Evolutionary conservation across 2,113 vertebrate genomes (phyloP), one percentile per base, ranked within the genome.

Genomic region (Muntiacus reevesi): DNA sequence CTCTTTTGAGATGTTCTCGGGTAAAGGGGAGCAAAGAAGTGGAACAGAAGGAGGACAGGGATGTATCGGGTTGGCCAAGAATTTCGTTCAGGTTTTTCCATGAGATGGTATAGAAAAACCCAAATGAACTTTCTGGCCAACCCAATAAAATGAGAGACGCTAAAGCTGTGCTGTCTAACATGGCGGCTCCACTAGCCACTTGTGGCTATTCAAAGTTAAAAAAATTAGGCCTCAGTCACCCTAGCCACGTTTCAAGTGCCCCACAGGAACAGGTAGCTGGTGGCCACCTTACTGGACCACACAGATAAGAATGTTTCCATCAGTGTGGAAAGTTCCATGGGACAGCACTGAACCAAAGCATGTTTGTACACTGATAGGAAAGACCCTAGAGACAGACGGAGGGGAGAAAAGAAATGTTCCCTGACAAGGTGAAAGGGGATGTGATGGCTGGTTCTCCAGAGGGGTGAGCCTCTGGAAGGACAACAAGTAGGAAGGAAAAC

Each of bases 281-380:
- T 40, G 36, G 64, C 45, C 5, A 60, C 81, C 10, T 0, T 5
- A 14, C 6, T 7, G 9, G 52, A 67, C 71, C 30, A 2, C 0
- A 11, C 1, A 12, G 90, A 47, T 28, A 30, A 84, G 62, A 28
- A 33, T 52, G 27, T 14, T 27, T 47, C 81, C 45, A 27, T 33
- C 40, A 10, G 47, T n/a, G 15, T 10, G 17, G 40, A 47, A 86
- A 87, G 82, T 67, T 92, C 89, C 4, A 3, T 0, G 0, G 16
- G 21, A 28, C 76, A 40, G 55, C 47, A 6, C 12, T 11, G 89
- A 47, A 43, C n/a, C 36, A n/a, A 16, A 60, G 11, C 13, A 9
- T 16, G 15, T 7, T 82, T 33, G 43, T 25, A 2, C 1, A 27
- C 30, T 5, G 30, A 76, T 25, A 14, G 57, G 50, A n/a, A 40